Percentiles rank a stretch among this genome's conserved stretches.
These are phyloP conservation scores for Pogonus chalceus DNA, from an alignment of 1,140 invertebrate genomes.

Conservation along the genomic window DNA sequence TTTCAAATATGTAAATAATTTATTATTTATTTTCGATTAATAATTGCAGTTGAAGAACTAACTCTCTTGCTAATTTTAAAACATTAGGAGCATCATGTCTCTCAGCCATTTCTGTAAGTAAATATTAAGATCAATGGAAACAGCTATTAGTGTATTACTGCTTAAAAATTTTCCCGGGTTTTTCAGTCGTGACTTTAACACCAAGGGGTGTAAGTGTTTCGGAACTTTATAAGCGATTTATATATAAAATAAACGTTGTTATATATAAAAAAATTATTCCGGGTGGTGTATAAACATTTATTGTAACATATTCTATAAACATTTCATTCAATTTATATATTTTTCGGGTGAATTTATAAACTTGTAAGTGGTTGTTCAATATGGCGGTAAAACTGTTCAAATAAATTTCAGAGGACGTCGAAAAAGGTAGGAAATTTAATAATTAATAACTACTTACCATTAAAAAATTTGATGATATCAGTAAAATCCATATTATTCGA, in stretches of 20 bases:
- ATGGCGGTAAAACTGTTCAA: background rate
- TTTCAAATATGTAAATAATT: background rate
- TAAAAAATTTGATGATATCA: constrained; percentile 96
- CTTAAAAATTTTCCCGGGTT: background rate
- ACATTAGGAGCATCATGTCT: constrained; percentile 75
- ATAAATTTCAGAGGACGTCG: background rate
- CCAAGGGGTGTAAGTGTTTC: too few relatives aligned
- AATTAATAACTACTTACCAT: constrained; percentile 51
- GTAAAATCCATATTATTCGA: constrained; percentile 96
- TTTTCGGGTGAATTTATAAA: too few relatives aligned
- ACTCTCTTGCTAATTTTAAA: constrained; percentile 68
- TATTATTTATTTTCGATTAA: constrained; percentile 79
- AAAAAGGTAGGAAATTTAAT: background rate
- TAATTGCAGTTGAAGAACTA: constrained; percentile 79
- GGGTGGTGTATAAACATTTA: too few relatives aligned
- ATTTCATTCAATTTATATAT: too few relatives aligned
- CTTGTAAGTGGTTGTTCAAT: too few relatives aligned
- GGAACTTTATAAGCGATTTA: too few relatives aligned
- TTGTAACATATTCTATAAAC: too few relatives aligned
- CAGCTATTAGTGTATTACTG: background rate
- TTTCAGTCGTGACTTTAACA: too few relatives aligned
- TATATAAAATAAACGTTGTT: too few relatives aligned
- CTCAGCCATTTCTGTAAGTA: constrained; percentile 86
- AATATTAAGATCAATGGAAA: constrained; percentile 17
- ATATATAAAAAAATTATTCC: too few relatives aligned